Evolutionary conservation across 2,113 vertebrate genomes (phyloP).

Genomic region (Hyperopisus bebe): DNA sequence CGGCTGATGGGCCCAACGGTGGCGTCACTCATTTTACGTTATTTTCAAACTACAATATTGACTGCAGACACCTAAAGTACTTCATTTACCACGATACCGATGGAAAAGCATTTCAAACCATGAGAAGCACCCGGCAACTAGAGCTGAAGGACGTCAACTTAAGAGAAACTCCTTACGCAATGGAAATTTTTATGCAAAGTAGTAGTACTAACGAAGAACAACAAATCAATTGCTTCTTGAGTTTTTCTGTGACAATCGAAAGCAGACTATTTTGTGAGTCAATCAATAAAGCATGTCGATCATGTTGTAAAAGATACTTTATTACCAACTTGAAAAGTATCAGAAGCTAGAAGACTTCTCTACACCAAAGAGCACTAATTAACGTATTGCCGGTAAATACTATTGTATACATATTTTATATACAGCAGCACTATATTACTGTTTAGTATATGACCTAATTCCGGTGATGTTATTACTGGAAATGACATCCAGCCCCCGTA

Average conservation of each 20-base stretch:
- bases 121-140: neutral
- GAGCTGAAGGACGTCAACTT: neutral
- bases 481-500: neutral
- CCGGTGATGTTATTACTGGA: neutral
- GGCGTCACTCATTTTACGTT: neutral
- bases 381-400: neutral
- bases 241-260: neutral
- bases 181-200: neutral
- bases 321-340: neutral
- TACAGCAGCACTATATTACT: neutral
- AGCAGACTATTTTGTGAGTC: neutral
- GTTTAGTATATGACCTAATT: neutral
- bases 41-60: neutral
- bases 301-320: neutral
- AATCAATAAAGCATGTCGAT: neutral
- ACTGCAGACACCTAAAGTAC: constrained; percentile 8
- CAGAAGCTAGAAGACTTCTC: neutral
- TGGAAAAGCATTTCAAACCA: neutral
- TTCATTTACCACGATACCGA: neutral
- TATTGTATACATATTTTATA: neutral
- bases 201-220: neutral
- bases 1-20: neutral
- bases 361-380: neutral
- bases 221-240: neutral
- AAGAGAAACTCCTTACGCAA: neutral